Base-by-base conservation (phyloP, 1,140 invertebrate species). In the Cotesia glomerata region DNA sequence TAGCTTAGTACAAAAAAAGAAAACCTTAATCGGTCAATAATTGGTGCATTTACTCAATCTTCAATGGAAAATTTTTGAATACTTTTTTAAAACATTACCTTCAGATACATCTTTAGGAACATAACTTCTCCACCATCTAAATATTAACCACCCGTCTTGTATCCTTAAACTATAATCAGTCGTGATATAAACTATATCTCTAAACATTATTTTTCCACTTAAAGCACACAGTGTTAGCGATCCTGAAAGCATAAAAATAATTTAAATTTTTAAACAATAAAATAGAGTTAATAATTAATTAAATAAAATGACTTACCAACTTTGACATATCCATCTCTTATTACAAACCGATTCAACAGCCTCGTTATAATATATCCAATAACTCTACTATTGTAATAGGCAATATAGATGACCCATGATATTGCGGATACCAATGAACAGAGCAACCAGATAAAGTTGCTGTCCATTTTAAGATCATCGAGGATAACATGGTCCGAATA, bases 181-280 rank as follows among this genome's bases (percentile, higher is more conserved):
- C 61, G 95, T 98, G 52, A 98, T 95, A 78, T 96, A 98, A 63
- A 96, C 93, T 80, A 99, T 91, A 89, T 99, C 96, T 76, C 97
- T 90, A 88, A 99, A 98, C 98, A 99, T 99, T 52, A 99, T 94
- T 89, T 99, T 99, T 2, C 98, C 98, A 75, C 97, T 96, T 74
- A 99, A 88, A 34, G 96, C 95, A 87, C 97, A 97, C 49, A 98
- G 88, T 2, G 96, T 97, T 79, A 99, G 93, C 13, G 98, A 98
- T 73, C 97, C 97, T 95, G 82, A 36, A 90, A 89, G 69, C 69
- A 66, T 59, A 71, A 11, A 62, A 49, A 68, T 59, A 14, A 14
- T 71, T 71, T 26, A 71, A 58, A 9, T 75, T 71, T 45, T 18
- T 18, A 52, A 59, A 56, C 32, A 45, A 0, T 67, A 69, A 77